Evolutionary conservation across 1,140 invertebrate species (phyloP).

Genomic region (Diorhabda elongata): DNA sequence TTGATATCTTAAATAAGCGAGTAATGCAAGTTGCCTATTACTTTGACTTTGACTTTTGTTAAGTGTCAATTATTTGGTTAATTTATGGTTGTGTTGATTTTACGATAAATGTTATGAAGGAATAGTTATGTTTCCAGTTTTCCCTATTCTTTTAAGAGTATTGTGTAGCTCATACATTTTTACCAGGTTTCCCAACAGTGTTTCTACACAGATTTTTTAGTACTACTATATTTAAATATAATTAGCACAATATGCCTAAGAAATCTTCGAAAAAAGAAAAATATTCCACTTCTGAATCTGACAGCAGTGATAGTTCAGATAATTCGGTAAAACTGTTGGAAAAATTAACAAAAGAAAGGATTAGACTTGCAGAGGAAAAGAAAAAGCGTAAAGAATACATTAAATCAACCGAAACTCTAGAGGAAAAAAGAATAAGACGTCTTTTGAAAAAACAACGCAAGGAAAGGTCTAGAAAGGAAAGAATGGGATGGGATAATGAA

Average conservation of each 20-base stretch:
- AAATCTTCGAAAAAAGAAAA: constrained; percentile 4
- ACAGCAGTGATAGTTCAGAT: constrained; percentile 15
- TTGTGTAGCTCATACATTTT: no score
- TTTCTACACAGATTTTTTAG: no score
- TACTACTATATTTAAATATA: no score
- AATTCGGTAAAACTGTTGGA: constrained; percentile 65
- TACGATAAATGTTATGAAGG: no score
- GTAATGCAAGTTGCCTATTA: no score
- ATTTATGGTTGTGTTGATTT: no score
- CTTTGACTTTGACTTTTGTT: no score
- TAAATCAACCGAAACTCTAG: constrained; percentile 90
- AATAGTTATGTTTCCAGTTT: no score
- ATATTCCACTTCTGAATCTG: not conserved
- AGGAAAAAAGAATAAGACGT: constrained; percentile 85
- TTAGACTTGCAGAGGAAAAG: constrained; percentile 61
- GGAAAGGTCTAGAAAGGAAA: constrained; percentile 78
- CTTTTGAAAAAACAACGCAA: constrained; percentile 89
- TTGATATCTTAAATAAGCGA: no score
- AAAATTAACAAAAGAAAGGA: constrained; percentile 67
- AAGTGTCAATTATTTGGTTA: no score
- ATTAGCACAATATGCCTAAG: not conserved
- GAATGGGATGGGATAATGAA: constrained; percentile 96
- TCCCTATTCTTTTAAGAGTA: no score
- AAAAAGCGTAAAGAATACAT: constrained; percentile 74
- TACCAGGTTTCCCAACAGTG: no score